phyloP scores from a whole-genome alignment of 2,888 invertebrate genomes.

The Anagyrus pseudococci region DNA sequence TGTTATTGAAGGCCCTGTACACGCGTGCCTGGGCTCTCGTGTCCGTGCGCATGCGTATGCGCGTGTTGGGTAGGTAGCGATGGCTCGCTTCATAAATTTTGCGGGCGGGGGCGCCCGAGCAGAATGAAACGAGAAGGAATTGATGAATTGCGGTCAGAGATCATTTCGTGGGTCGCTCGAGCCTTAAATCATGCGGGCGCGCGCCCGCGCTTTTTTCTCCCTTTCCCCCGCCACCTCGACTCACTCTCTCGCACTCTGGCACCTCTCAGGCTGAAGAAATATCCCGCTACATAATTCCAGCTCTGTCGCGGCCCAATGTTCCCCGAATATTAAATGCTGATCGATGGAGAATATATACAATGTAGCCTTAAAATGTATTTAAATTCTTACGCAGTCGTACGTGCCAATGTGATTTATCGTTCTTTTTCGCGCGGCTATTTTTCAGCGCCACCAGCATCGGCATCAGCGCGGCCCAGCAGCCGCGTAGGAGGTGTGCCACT shows the following conservation, averaged over 20 bases:
- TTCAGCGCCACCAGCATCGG: too few relatives aligned
- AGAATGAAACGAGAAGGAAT: constrained; percentile 17
- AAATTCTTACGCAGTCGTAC: constrained; percentile 28
- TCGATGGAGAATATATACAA: constrained; percentile 38
- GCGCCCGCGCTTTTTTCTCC: constrained; percentile 4
- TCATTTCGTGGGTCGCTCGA: constrained; percentile 35
- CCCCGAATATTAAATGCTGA: constrained; percentile 38
- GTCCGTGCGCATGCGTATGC: too few relatives aligned
- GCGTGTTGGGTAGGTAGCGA: neutral
- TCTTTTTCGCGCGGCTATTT: constrained; percentile 33
- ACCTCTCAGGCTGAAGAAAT: constrained; percentile 12
- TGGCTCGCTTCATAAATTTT: constrained; percentile 30
- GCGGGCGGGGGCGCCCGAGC: neutral
- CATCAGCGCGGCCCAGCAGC: too few relatives aligned
- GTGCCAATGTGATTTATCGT: constrained; percentile 35
- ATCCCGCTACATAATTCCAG: too few relatives aligned
- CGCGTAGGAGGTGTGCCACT: too few relatives aligned
- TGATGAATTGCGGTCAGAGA: constrained; percentile 40
- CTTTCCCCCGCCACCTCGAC: too few relatives aligned
- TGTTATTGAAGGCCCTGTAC: constrained; percentile 21
- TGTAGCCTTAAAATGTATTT: constrained; percentile 32
- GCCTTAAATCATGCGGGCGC: constrained; percentile 35
- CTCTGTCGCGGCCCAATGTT: too few relatives aligned
- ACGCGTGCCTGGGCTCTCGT: neutral
- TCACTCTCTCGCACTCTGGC: neutral